Evolutionary conservation across 2,888 invertebrate genomes (phyloP), one percentile per base, ranked within the genome.

Genomic region (Sphaerophoria rueppellii): DNA sequence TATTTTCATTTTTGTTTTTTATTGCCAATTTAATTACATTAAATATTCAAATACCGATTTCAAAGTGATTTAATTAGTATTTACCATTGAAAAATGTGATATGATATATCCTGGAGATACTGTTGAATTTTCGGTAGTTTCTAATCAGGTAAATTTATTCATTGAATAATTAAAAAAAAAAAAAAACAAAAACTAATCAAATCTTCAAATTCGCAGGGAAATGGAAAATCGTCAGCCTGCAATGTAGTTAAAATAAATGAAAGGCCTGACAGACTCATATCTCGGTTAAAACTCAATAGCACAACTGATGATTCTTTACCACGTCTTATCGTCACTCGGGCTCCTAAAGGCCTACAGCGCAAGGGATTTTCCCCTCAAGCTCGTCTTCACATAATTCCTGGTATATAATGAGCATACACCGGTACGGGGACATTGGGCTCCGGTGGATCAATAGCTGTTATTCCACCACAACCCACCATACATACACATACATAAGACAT

Each of bases 201-300:
- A 14, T 54, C 35, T 58, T 16, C n/a, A 50, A 16, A 61, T 83
- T 82, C 73, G 2, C 83, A 92, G 89, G 94, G 98, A 88, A 98
- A 96, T 91, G 98, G 98, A 69, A 98, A 98, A 93, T 98, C 97
- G 71, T 98, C 98, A 52, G 99, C 98, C 75, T 98, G 98, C 92
- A 97, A 97, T 92, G 96, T 99, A 87, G 95, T 97, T 72, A 98
- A 97, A 94, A 94, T 98, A 85, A 91, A 90, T 87, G 92, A 92
- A 90, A 94, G 98, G 87, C 98, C 98, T 12, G 98, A 98, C 92
- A 95, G 98, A 87, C 94, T 98, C 89, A 94, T 98, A 89, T 96
- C 96, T 90, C 95, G 98, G 88, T 93, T 98, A 88, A 96, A 98
- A 89, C 95, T 97, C 65, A 94, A 95, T 88, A 96, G 97, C 70